Conservation (phyloP, 2,113 vertebrate genomes). For the Morphnarchus princeps region DNA sequence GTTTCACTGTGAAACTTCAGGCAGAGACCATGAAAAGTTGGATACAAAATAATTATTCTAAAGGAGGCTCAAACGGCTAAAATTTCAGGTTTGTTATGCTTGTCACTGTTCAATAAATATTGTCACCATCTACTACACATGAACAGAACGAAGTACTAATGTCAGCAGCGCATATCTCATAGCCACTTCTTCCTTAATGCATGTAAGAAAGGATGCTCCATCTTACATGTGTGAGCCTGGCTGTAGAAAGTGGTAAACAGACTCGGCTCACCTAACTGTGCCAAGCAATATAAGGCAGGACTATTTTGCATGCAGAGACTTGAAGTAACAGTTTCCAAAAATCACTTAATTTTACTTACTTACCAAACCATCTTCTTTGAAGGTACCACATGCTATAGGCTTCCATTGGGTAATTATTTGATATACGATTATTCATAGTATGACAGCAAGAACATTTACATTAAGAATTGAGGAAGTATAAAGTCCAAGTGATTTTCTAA, state of each 20-base stretch:
- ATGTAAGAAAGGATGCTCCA: neutral
- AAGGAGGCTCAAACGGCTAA: neutral
- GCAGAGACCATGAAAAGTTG: neutral
- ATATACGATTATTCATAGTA: neutral
- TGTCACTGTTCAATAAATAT: neutral
- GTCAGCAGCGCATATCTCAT: fast-evolving
- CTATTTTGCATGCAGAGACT: neutral
- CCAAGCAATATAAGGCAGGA: neutral
- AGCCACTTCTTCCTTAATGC: neutral
- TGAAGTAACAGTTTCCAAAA: neutral
- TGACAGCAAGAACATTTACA: neutral
- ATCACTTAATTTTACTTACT: neutral
- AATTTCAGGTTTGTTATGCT: neutral
- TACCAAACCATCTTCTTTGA: neutral
- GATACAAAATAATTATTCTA: neutral
- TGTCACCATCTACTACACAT: neutral
- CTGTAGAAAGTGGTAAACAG: neutral
- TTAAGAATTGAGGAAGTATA: neutral
- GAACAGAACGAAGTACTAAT: neutral
- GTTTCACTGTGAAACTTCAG: neutral
- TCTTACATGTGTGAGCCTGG: neutral
- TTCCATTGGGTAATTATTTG: neutral
- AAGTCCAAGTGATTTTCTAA: conserved; percentile 31
- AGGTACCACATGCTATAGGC: neutral
- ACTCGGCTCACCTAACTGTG: neutral